Evolutionary conservation across 2,888 invertebrate species (phyloP).

Genomic region (Drosophila helvetica): DNA sequence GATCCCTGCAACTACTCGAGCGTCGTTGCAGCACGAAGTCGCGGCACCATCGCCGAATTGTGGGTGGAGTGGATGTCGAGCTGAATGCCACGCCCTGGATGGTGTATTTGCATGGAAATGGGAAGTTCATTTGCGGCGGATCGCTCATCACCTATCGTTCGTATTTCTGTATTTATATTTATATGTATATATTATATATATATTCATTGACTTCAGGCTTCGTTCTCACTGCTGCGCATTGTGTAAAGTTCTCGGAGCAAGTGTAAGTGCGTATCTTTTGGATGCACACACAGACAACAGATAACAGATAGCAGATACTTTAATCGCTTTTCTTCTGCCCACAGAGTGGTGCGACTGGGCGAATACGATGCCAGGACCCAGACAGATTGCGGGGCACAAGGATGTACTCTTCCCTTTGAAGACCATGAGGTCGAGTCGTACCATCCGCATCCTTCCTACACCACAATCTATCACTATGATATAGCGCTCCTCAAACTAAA

Average conservation of each 20-base stretch:
- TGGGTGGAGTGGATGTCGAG: neutral
- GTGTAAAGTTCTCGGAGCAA: neutral
- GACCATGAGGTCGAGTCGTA: neutral
- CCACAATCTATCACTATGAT: neutral
- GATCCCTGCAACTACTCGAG: neutral
- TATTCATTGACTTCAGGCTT: neutral
- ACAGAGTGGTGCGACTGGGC: constrained; percentile 6
- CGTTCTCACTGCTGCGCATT: constrained; percentile 12
- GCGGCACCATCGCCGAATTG: neutral
- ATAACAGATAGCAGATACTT: neutral
- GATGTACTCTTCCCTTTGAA: neutral
- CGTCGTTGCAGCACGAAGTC: neutral
- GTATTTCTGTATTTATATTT: neutral
- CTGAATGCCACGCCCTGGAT: constrained; percentile 3
- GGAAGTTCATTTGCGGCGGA: constrained; percentile 6
- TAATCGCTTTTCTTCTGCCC: neutral
- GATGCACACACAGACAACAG: neutral
- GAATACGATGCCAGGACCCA: neutral
- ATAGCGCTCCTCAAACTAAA: neutral
- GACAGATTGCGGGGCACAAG: neutral
- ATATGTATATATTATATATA: neutral
- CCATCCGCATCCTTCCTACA: neutral
- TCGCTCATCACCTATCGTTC: constrained; percentile 2
- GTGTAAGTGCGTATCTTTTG: neutral
- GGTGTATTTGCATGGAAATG: neutral